Percentiles rank a stretch among this genome's conserved stretches.
These are phyloP conservation scores for Mythimna impura DNA, from an alignment of 2,888 invertebrate species.

Conservation along the genomic window DNA sequence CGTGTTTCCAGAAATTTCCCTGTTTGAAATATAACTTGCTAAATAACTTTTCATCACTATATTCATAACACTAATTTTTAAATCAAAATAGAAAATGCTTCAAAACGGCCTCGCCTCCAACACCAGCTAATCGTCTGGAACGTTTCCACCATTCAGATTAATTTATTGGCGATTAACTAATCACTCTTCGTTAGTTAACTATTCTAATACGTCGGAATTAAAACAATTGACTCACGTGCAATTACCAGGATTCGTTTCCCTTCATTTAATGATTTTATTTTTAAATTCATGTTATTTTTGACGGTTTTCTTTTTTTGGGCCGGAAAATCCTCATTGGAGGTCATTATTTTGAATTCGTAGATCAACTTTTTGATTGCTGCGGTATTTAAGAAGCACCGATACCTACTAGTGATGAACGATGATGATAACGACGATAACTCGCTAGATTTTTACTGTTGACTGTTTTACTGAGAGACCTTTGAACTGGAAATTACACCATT, in stretches of 20 bases:
- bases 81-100: slow-evolving; percentile 26
- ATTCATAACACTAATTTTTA: neutral
- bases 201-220: slow-evolving; percentile 35
- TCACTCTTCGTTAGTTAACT: slow-evolving; percentile 27
- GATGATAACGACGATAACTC: neutral
- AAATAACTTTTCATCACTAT: neutral
- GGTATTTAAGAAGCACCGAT: neutral
- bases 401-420: neutral
- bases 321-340: slow-evolving; percentile 20
- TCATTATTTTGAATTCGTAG: slow-evolving; percentile 15
- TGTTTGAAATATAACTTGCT: neutral
- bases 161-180: slow-evolving; percentile 53
- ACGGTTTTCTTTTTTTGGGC: slow-evolving; percentile 14
- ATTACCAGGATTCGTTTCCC: slow-evolving; percentile 49
- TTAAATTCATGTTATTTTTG: slow-evolving; percentile 8
- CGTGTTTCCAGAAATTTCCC: neutral
- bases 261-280: slow-evolving; percentile 29
- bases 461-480: no score
- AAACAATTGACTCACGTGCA: slow-evolving; percentile 39
- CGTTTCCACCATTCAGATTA: slow-evolving; percentile 45
- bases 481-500: slow-evolving; percentile 1
- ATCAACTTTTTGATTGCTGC: slow-evolving; percentile 4
- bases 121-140: slow-evolving; percentile 32
- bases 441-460: neutral
- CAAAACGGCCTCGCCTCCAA: slow-evolving; percentile 8